Evolutionary conservation across 1,140 invertebrate genomes (phyloP).

Genomic region (Proctacanthus coquilletti): DNA sequence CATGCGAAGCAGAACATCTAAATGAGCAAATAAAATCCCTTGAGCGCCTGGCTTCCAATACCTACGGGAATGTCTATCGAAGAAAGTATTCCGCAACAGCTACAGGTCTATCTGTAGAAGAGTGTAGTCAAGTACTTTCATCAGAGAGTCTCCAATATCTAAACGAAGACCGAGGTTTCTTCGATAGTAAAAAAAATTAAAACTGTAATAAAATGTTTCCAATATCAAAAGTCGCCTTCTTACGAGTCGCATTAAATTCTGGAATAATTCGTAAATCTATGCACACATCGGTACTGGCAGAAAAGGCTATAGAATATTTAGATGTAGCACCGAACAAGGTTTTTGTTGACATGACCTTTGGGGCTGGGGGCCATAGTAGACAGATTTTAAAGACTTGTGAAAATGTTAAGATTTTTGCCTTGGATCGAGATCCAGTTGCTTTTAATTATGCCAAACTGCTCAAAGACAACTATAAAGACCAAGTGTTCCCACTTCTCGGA

Average conservation of each 20-base stretch:
- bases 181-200: slow-evolving; percentile 16
- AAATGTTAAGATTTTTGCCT: slow-evolving; percentile 54
- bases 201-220: slow-evolving; percentile 1
- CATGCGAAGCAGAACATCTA: slow-evolving; percentile 40
- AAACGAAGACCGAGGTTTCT: slow-evolving; percentile 38
- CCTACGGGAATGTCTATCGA: slow-evolving; percentile 48
- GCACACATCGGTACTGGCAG: slow-evolving; percentile 55
- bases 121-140: slow-evolving; percentile 53
- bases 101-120: slow-evolving; percentile 47
- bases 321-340: slow-evolving; percentile 41
- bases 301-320: slow-evolving; percentile 52
- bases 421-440: slow-evolving; percentile 78
- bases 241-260: slow-evolving; percentile 16
- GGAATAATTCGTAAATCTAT: slow-evolving; percentile 8
- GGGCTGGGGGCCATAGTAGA: slow-evolving; percentile 74
- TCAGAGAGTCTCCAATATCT: slow-evolving; percentile 50
- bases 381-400: slow-evolving; percentile 40
- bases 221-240: slow-evolving; percentile 3
- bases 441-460: slow-evolving; percentile 48
- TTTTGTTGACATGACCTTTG: slow-evolving; percentile 86
- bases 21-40: slow-evolving; percentile 48
- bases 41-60: slow-evolving; percentile 49
- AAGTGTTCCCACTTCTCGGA: slow-evolving; percentile 63
- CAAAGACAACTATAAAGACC: slow-evolving; percentile 45
- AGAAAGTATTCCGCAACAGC: slow-evolving; percentile 40